Evolutionary conservation across 1,140 invertebrate species (phyloP), one percentile per base, ranked within the genome.

Genomic region (Zaprionus kolodkinae): DNA sequence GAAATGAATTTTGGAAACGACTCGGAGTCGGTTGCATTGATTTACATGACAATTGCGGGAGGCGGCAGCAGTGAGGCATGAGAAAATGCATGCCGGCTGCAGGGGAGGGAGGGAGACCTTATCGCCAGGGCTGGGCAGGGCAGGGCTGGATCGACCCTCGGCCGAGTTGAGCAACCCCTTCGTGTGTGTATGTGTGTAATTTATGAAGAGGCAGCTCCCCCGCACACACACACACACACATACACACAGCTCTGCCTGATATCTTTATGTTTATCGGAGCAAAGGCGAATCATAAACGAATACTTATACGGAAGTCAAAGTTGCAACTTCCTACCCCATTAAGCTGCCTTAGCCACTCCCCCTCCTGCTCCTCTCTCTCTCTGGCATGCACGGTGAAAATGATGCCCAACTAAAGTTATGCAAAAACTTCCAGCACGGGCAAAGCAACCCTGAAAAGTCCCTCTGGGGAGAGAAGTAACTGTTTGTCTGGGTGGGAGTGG

Each of bases 251-350:
- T n/a, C 21, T 68, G 45, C 17, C 63, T 54, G 80, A 83, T 86
- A 74, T 79, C 83, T 83, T 73, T 68, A 78, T 84, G 73, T 72
- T 55, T 79, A 71, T 62, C 73, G 64, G 63, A 72, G 80, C 79
- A 72, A 80, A 83, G 52, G 80, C 76, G 79, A 87, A 88, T 87
- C 83, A 88, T 83, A 88, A 89, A 57, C 74, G 85, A 84, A 80
- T 79, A 59, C 64, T 52, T 35, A 77, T 79, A 60, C 83, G 83
- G 83, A 87, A 88, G 84, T 75, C 62, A 69, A 74, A 76, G 72
- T 72, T 72, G 62, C 45, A 50, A 50, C 45, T 50, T 33, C 36
- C 60, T 59, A 45, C 45, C 64, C 48, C 36, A 45, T 45, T 45
- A 45, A 15, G 40, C 62, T 38, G 45, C 43, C 38, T 30, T 13